These are phyloP conservation scores for Elaphurus davidianus DNA, from an alignment of 2,113 vertebrate genomes.

Conservation along the genomic window DNA sequence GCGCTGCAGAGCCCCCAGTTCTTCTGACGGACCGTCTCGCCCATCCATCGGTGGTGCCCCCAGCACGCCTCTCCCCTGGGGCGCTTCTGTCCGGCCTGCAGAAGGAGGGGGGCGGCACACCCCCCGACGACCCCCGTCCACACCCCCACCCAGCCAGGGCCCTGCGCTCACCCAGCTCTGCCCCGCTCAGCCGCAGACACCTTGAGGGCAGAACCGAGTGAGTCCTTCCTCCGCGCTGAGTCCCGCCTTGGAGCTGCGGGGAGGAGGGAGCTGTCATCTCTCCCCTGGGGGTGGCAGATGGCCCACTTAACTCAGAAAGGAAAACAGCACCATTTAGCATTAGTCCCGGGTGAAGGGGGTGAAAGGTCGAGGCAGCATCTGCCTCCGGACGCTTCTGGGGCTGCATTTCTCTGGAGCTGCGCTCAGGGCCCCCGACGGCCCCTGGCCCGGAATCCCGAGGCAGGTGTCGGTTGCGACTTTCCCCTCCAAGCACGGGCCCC, in stretches of 20 bases:
- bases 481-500: fast-evolving
- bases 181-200: not conserved
- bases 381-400: slow-evolving; percentile 83
- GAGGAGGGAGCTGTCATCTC: slow-evolving; percentile 65
- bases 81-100: not conserved
- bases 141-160: fast-evolving
- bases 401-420: slow-evolving; percentile 83
- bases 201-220: not conserved
- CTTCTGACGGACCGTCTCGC: fast-evolving
- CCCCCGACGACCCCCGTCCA: fast-evolving
- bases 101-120: not conserved
- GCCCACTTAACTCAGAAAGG: slow-evolving; percentile 86
- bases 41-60: not conserved
- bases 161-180: not conserved
- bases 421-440: not conserved
- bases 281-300: slow-evolving; percentile 89
- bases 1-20: fast-evolving
- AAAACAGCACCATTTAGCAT: slow-evolving; percentile 88
- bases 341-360: slow-evolving; percentile 92
- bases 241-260: not conserved
- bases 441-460: fast-evolving
- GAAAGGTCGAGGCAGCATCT: slow-evolving; percentile 94
- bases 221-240: fast-evolving
- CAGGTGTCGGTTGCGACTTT: fast-evolving
- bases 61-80: not conserved